Evolutionary conservation across 2,888 invertebrate species (phyloP), one percentile per base, ranked within the genome.

Genomic region (Andrena bicolor): DNA sequence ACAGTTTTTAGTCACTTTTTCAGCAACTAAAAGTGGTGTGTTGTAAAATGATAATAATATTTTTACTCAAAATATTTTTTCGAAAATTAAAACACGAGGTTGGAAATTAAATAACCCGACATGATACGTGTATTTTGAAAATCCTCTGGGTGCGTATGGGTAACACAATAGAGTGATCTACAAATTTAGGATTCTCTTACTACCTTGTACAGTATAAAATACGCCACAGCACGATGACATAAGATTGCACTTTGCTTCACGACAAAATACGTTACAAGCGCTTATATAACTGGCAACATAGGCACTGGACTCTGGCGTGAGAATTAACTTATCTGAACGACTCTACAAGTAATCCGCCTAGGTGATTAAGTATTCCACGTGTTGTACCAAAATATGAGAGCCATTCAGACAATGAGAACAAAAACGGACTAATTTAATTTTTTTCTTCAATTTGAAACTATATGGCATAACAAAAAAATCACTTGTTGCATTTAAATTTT

Each of bases 171-270:
- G 10, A 48, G 53, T 8, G 13, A 8, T 30, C 4, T 63, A 23
- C 4, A 49, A 65, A 3, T 41, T 81, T 53, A 20, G 26, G 16
- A 53, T 70, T 26, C 8, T 28, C 13, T 7, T 28, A 16, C 5
- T 48, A 35, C 41, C 51, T 73, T 82, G 73, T 82, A 30, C 35
- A 69, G 13, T 28, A 65, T n/a, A 63, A 49, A 23, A 60, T 53
- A 71, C 58, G 58, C 51, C 49, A 56, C n/a, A 51, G 35, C 72
- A 60, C 60, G 73, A 76, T 79, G 82, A 79, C 78, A 78, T 79
- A 82, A 84, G 72, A 76, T 79, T 77, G 82, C 66, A 83, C 77
- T 83, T 83, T 76, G 76, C 72, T 75, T 84, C 41, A 35, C 78
- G 35, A 58, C 72, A 75, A 78, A 76, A 68, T 56, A 60, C 53